phyloP scores from a whole-genome alignment of 2,797 vertebrate genomes.

The Sebastes cheni region DNA sequence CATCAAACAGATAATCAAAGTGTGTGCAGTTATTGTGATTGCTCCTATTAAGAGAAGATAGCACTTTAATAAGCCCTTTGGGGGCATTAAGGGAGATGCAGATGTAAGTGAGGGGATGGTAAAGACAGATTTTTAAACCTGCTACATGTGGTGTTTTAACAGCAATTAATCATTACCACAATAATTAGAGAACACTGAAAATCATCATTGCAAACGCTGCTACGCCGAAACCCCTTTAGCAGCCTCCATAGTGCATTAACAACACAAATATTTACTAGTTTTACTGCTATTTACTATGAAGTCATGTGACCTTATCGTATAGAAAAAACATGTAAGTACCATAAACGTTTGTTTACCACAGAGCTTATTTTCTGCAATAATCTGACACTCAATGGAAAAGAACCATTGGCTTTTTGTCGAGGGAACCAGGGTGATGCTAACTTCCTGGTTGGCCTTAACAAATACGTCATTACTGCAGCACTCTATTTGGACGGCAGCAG shows the following conservation, averaged over 20 bases:
- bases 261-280: background rate
- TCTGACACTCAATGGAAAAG: too few relatives aligned
- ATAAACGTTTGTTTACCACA: too few relatives aligned
- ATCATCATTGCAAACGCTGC: background rate
- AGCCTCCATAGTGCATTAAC: background rate
- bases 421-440: too few relatives aligned
- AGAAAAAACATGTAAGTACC: too few relatives aligned
- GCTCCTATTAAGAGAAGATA: conserved; percentile 19
- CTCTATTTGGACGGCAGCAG: too few relatives aligned
- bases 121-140: background rate
- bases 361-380: too few relatives aligned
- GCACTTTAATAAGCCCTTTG: conserved; percentile 21
- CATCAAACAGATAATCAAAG: conserved; percentile 24
- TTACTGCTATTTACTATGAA: too few relatives aligned
- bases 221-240: background rate
- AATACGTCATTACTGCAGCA: too few relatives aligned
- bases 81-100: background rate
- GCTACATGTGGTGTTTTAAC: background rate
- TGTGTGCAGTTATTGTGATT: conserved; percentile 6
- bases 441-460: too few relatives aligned
- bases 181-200: background rate
- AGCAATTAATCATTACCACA: background rate
- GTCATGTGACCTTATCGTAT: too few relatives aligned
- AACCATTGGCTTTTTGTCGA: too few relatives aligned
- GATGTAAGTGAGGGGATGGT: background rate